These are phyloP conservation scores for Tipula confusa DNA, from an alignment of 2,888 invertebrate species.

Conservation along the genomic window DNA sequence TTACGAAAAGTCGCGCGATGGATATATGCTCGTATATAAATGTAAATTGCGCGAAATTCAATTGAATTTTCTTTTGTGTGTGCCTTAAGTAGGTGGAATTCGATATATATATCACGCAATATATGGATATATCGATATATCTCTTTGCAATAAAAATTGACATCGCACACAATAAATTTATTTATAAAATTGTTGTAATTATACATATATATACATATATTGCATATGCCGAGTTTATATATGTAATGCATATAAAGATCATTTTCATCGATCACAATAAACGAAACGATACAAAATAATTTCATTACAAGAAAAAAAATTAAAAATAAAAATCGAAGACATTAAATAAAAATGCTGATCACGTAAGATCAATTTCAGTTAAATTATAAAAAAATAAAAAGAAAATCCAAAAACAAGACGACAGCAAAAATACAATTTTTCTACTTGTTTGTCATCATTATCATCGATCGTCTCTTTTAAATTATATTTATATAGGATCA, in stretches of 20 bases:
- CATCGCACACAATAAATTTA: conserved; percentile 3
- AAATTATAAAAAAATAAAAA: conserved; percentile 14
- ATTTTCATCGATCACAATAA: not conserved
- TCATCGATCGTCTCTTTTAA: not conserved
- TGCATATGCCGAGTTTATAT: not conserved
- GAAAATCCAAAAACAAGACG: not conserved
- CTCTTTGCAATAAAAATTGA: not conserved
- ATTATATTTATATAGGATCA: not conserved
- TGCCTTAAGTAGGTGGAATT: not conserved
- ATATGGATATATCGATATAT: not conserved
- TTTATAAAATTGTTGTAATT: not conserved
- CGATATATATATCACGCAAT: not conserved
- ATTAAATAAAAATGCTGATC: not conserved
- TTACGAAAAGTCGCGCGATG: not conserved
- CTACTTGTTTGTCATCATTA: conserved; percentile 20
- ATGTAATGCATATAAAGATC: not conserved
- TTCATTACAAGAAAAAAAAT: no score
- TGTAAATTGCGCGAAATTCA: not conserved
- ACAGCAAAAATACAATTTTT: not conserved
- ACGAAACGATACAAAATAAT: not conserved
- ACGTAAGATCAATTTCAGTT: conserved; percentile 25
- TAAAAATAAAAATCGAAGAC: not conserved
- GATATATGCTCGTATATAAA: not conserved
- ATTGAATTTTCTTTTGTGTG: not conserved
- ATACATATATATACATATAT: not conserved